Evolutionary conservation across 2,888 invertebrate genomes (phyloP), one percentile per base, ranked within the genome.

Genomic region (Ochropleura plecta): DNA sequence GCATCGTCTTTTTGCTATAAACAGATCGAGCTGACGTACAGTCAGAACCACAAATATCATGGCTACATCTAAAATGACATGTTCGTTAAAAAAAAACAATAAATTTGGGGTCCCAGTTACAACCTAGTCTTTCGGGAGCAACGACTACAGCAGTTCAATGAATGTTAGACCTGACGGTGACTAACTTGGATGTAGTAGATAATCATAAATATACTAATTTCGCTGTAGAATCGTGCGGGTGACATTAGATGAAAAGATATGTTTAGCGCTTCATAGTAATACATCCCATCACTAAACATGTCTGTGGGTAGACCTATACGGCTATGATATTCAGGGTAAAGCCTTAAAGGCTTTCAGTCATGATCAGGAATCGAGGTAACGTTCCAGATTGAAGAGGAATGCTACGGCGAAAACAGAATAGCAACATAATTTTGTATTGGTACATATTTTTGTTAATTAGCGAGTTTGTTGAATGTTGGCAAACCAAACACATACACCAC

Each of bases 1-100:
- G 16, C 40, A 57, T 68, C 8, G 49, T 70, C 46, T 71, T 57
- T 46, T 73, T 57, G 49, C 7, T 51, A 6, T 53, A 55, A 30
- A 59, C 16, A 65, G 48, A 73, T 65, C 63, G 40, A 20, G n/a
- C 12, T 16, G 18, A 14, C 5, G 49, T 66, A 49, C 62, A 44
- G 44, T 44, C 62, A 44, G 12, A 20, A 12, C n/a, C 62, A n/a
- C n/a, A 10, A 10, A 10, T 7, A 20, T 55, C 5, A 20, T 20
- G 20, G 2, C 12, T 10, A 20, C 20, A 20, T 12, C 10, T 55
- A n/a, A n/a, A 53, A n/a, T 9, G 5, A 53, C 3, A 5, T 53
- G 20, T 12, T 20, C 55, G 12, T 20, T 57, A 30, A 20, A 30
- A 30, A n/a, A 0, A 30, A 16, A 30, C 14, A 57, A 30, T 30